Conservation (phyloP, 2,888 invertebrate genomes). For the Dynastes maya region DNA sequence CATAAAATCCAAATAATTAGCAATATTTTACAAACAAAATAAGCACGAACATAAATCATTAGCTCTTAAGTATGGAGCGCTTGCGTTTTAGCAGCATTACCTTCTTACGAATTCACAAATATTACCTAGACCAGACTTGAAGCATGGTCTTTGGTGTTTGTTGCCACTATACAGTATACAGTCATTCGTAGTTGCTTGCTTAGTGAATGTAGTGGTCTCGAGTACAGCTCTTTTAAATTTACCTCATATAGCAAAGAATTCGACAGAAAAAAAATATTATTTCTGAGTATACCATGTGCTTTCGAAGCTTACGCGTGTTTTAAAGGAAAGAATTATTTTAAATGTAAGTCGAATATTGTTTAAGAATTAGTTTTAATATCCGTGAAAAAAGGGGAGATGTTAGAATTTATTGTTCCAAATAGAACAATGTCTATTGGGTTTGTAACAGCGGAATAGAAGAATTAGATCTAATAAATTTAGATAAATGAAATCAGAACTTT, state of each 20-base stretch:
- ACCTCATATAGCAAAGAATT: slow-evolving; percentile 10
- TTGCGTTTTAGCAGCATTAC: slow-evolving; percentile 46
- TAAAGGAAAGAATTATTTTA: slow-evolving; percentile 10
- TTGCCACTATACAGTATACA: slow-evolving; percentile 9
- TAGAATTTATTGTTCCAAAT: not conserved
- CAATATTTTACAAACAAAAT: too few species aligned
- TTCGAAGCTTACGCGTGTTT: not conserved
- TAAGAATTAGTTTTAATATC: too few species aligned
- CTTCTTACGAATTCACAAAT: slow-evolving; percentile 39
- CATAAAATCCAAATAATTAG: too few species aligned
- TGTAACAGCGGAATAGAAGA: not conserved
- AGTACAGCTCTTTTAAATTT: not conserved
- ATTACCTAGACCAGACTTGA: slow-evolving; percentile 30
- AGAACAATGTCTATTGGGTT: not conserved
- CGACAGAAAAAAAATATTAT: slow-evolving; percentile 4
- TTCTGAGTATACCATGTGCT: slow-evolving; percentile 30
- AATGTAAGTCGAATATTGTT: slow-evolving; percentile 7
- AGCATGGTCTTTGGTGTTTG: slow-evolving; percentile 43
- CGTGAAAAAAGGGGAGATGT: too few species aligned
- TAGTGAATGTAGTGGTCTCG: slow-evolving; percentile 26
- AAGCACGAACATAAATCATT: not conserved
- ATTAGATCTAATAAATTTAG: not conserved
- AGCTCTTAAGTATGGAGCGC: slow-evolving; percentile 36
- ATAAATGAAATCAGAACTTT: too few species aligned
- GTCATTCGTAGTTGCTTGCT: slow-evolving; percentile 40